Percentiles rank a stretch among this genome's conserved stretches.
Conservation (phyloP, 1,140 invertebrate species). For the Cydia pomonella region DNA sequence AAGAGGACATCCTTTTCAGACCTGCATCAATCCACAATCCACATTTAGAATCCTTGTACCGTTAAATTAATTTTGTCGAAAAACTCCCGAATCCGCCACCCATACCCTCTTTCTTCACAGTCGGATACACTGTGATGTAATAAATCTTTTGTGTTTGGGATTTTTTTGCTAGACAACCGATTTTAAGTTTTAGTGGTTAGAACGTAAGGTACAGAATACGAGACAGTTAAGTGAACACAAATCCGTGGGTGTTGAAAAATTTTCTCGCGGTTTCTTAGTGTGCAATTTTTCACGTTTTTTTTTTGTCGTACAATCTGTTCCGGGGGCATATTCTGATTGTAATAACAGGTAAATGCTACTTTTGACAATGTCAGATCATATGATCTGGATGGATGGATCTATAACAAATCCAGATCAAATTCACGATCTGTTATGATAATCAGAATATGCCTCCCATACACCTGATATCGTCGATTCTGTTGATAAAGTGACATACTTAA, state of each 20-base stretch:
- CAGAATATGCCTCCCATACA: too few relatives aligned
- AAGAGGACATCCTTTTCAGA: neutral
- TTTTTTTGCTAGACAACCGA: neutral
- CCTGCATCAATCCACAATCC: neutral
- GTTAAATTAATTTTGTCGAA: conserved; percentile 2
- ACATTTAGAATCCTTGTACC: neutral
- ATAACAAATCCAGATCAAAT: too few relatives aligned
- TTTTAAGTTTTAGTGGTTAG: neutral
- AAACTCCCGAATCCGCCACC: neutral
- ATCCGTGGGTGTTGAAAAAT: neutral
- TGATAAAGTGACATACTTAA: too few relatives aligned
- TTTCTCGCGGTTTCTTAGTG: neutral
- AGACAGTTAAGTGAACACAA: neutral
- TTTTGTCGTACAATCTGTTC: too few relatives aligned
- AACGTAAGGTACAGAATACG: neutral
- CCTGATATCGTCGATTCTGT: too few relatives aligned
- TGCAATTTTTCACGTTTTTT: neutral
- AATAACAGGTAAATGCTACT: too few relatives aligned
- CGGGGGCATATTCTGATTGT: too few relatives aligned
- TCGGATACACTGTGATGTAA: neutral
- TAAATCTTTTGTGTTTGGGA: neutral
- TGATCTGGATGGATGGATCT: too few relatives aligned
- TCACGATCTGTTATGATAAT: too few relatives aligned
- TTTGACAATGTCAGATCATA: too few relatives aligned
- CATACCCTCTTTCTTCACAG: neutral